phyloP scores from a whole-genome alignment of 1,140 invertebrate species.

The Nylanderia fulva region DNA sequence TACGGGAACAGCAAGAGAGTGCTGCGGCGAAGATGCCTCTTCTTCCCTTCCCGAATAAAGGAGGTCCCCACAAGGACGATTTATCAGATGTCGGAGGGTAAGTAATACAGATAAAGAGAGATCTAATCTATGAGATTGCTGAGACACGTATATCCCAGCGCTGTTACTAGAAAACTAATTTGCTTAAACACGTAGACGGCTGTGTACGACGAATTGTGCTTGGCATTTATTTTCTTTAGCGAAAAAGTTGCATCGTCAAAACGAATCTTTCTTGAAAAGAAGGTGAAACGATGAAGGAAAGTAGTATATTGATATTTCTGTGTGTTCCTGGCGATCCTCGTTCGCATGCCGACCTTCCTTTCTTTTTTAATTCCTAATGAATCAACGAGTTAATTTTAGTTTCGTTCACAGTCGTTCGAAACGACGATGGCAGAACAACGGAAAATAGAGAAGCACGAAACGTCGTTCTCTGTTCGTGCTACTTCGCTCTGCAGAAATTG shows the following conservation, averaged over 20 bases:
- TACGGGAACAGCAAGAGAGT: conserved; percentile 91
- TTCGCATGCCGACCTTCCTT: conserved; percentile 65
- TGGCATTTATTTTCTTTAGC: conserved; percentile 77
- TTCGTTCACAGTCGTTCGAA: conserved; percentile 74
- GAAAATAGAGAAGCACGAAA: conserved; percentile 67
- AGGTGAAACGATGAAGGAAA: conserved; percentile 32
- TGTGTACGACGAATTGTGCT: conserved; percentile 76
- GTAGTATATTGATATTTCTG: conserved; percentile 65
- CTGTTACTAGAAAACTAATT: conserved; percentile 71
- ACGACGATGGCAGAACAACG: conserved; percentile 73
- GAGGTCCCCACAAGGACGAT: conserved; percentile 84
- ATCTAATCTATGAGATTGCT: conserved; percentile 69
- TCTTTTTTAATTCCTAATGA: conserved; percentile 54
- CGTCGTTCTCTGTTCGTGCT: conserved; percentile 67
- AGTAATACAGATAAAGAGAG: conserved; percentile 80
- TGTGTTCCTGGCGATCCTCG: conserved; percentile 50
- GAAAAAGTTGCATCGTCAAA: conserved; percentile 65
- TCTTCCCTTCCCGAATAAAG: conserved; percentile 80
- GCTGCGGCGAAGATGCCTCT: conserved; percentile 78
- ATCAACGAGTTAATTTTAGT: conserved; percentile 75
- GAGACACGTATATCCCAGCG: conserved; percentile 67
- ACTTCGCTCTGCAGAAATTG: conserved; percentile 61
- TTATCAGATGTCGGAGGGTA: conserved; percentile 87
- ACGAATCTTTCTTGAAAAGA: conserved; percentile 54
- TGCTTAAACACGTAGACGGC: conserved; percentile 76